A percentile compares a stretch with the other conserved stretches of the same genome.
These are phyloP conservation scores for Automeris io DNA, from an alignment of 2,888 invertebrate species.

Conservation along the genomic window DNA sequence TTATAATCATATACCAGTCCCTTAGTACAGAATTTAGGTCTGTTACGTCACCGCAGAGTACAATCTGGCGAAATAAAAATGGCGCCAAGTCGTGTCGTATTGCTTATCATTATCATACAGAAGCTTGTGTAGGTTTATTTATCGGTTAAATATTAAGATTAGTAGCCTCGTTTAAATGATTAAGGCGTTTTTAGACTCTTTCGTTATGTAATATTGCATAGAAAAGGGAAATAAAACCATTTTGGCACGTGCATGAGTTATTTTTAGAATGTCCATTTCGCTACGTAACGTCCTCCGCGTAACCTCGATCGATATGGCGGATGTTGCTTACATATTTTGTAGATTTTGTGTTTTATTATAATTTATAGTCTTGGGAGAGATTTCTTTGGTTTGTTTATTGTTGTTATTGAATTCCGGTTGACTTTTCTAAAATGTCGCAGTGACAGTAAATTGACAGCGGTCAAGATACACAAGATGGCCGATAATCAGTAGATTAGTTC, in stretches of 20 bases:
- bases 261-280: slow-evolving; percentile 51
- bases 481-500: slow-evolving; percentile 26
- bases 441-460: slow-evolving; percentile 70
- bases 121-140: not conserved
- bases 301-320: slow-evolving; percentile 33
- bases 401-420: slow-evolving; percentile 58
- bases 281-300: slow-evolving; percentile 29
- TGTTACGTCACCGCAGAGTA: slow-evolving; percentile 65
- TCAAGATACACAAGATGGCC: slow-evolving; percentile 58
- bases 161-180: not conserved
- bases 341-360: not conserved
- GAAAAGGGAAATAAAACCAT: slow-evolving; percentile 13
- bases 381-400: slow-evolving; percentile 49
- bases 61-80: slow-evolving; percentile 65
- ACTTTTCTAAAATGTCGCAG: slow-evolving; percentile 60
- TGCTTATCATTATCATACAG: slow-evolving; percentile 21
- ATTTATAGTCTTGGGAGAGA: not conserved
- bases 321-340: not conserved
- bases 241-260: slow-evolving; percentile 62
- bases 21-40: slow-evolving; percentile 36
- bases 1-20: slow-evolving; percentile 18
- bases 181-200: slow-evolving; percentile 4
- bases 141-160: not conserved
- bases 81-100: slow-evolving; percentile 60
- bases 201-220: slow-evolving; percentile 20